These are phyloP conservation scores for Ecliptopera silaceata DNA, from an alignment of 2,888 invertebrate genomes.

Conservation along the genomic window DNA sequence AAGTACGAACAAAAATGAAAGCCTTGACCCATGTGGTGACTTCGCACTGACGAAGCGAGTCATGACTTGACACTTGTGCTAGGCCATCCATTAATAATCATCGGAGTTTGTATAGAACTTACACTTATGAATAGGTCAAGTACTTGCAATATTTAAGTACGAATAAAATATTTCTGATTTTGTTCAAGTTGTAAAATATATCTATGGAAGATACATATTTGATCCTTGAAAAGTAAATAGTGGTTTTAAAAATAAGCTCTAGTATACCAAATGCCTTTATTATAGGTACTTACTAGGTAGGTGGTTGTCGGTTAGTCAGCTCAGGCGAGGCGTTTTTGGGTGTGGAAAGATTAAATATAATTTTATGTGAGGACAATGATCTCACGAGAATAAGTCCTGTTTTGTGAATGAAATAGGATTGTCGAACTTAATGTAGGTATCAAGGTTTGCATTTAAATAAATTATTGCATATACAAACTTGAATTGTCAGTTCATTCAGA, in stretches of 20 bases:
- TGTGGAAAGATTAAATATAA: neutral
- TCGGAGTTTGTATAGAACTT: constrained; percentile 20
- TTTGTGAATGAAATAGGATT: constrained; percentile 13
- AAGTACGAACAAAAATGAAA: constrained; percentile 48
- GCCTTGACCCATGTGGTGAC: constrained; percentile 50
- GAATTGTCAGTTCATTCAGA: constrained; percentile 24
- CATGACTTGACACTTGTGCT: constrained; percentile 48
- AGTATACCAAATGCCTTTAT: too few relatives aligned
- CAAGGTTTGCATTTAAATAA: constrained; percentile 17
- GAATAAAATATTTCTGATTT: neutral
- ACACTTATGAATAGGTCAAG: neutral
- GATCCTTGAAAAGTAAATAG: too few relatives aligned
- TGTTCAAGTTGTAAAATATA: too few relatives aligned
- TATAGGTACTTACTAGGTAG: too few relatives aligned
- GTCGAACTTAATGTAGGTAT: constrained; percentile 17
- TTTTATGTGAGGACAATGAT: constrained; percentile 1
- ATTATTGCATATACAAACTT: constrained; percentile 20
- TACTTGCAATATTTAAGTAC: too few relatives aligned
- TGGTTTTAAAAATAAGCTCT: too few relatives aligned
- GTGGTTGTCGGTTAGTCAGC: too few relatives aligned
- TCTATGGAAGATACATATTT: too few relatives aligned
- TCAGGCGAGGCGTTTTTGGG: neutral
- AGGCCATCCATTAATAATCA: constrained; percentile 45
- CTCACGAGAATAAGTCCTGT: constrained; percentile 2
- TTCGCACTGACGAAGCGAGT: constrained; percentile 36